Evolutionary conservation across 2,797 vertebrate species (phyloP).

Genomic region (Malurus splendens): DNA sequence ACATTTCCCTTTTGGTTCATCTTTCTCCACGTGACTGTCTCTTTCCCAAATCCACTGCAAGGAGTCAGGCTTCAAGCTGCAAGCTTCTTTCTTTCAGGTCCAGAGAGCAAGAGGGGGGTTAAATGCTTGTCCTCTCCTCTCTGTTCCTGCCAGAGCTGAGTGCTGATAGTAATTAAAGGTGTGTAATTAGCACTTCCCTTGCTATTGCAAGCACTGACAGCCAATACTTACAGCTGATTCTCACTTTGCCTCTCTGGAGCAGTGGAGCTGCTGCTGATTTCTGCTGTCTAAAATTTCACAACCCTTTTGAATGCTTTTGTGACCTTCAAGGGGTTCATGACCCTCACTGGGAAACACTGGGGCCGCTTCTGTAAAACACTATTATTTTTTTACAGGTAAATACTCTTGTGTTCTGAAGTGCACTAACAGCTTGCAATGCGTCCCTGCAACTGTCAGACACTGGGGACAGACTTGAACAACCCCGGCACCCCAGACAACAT

Average conservation of each 20-base stretch:
- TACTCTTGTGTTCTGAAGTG: neutral
- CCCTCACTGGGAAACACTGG: neutral
- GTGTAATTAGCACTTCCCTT: neutral
- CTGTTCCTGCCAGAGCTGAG: neutral
- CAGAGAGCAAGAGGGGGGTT: neutral
- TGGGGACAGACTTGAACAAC: neutral
- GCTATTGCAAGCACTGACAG: neutral
- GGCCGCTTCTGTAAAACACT: neutral
- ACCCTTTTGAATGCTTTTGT: neutral
- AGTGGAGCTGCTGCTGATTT: neutral
- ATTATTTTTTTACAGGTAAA: neutral
- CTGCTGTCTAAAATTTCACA: constrained; percentile 14
- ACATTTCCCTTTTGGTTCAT: neutral
- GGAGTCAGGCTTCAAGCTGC: too few relatives aligned
- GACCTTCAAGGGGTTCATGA: neutral
- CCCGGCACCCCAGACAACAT: neutral
- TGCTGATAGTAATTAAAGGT: neutral
- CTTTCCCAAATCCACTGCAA: neutral
- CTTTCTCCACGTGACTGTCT: rapidly evolving
- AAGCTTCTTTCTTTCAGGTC: neutral
- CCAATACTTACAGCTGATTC: neutral
- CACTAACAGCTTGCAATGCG: neutral
- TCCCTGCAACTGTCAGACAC: neutral
- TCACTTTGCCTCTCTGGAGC: neutral
- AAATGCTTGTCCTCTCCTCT: neutral